Evolutionary conservation across 2,888 invertebrate genomes (phyloP).

Genomic region (Parnassius apollo): DNA sequence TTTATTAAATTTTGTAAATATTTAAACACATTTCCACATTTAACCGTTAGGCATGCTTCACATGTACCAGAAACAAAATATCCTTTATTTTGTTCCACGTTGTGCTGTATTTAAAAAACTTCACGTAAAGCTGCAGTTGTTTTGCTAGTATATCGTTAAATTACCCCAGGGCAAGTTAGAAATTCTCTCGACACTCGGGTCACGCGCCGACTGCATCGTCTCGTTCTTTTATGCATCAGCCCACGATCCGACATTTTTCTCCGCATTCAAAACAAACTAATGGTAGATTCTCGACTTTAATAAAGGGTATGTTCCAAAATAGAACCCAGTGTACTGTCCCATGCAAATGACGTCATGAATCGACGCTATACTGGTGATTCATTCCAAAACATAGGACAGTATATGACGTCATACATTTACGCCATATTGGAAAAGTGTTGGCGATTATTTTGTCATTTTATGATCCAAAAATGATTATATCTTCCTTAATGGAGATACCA

Average conservation of each 20-base stretch:
- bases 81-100: not conserved
- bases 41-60: not conserved
- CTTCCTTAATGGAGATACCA: no score
- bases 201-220: constrained; percentile 9
- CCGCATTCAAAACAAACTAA: constrained; percentile 4
- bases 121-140: constrained; percentile 19
- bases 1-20: not conserved
- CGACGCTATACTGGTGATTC: no score
- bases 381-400: no score
- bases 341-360: no score
- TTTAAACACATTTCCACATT: not conserved
- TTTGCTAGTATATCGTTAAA: constrained; percentile 13
- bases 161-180: constrained; percentile 5
- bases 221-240: constrained; percentile 7
- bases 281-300: not conserved
- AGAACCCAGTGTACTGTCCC: no score
- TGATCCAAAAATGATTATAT: no score
- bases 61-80: no score
- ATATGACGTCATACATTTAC: no score
- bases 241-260: constrained; percentile 1
- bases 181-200: constrained; percentile 10
- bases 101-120: not conserved
- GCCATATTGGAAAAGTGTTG: no score
- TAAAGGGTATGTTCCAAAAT: no score
- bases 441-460: no score